Evolutionary conservation across 2,888 invertebrate species (phyloP), one percentile per base, ranked within the genome.

Genomic region (Flexamia atlantica): DNA sequence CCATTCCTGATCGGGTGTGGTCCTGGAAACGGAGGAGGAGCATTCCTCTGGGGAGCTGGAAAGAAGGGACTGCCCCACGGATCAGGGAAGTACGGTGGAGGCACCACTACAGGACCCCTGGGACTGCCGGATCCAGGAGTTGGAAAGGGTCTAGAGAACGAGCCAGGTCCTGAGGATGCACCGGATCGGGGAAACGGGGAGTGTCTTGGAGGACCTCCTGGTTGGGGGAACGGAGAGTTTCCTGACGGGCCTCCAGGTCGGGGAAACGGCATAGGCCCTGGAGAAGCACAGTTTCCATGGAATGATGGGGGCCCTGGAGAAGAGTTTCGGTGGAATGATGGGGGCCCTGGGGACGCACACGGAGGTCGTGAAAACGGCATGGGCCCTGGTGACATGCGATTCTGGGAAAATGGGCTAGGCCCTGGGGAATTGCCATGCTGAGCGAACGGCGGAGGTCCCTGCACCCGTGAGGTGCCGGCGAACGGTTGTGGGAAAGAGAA

Each of bases 51-150:
- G 9, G 64, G 20, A 25, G 57, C 23, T 12, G 57, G 64, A 28
- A 30, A 30, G 14, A 64, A 64, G 2, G 25, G 30, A 10, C 30
- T 17, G 4, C 28, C 14, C 53, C 53, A 53, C 10, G 53, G 53
- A 53, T 53, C 23, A n/a, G n/a, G n/a, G n/a, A n/a, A n/a, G n/a
- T n/a, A n/a, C n/a, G 64, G 64, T 28, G 20, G 20, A 57, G 57
- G 20, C 1, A 14, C 3, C 28, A 64, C 28, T 14, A 14, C 12
- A 9, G 64, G 30, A 7, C 28, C 17, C 25, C 64, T 64, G 2
- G 64, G 17, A 64, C 28, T 14, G 17, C 30, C 30, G 2, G 57
- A 57, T 12, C 46, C 46, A 17, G n/a, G 46, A 12, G 46, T 12
- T 9, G 46, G 3, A 46, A 2, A 17, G 4, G 14, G 12, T 40